Evolutionary conservation across 2,888 invertebrate genomes (phyloP), one percentile per base, ranked within the genome.

Genomic region (Notodonta ziczac): DNA sequence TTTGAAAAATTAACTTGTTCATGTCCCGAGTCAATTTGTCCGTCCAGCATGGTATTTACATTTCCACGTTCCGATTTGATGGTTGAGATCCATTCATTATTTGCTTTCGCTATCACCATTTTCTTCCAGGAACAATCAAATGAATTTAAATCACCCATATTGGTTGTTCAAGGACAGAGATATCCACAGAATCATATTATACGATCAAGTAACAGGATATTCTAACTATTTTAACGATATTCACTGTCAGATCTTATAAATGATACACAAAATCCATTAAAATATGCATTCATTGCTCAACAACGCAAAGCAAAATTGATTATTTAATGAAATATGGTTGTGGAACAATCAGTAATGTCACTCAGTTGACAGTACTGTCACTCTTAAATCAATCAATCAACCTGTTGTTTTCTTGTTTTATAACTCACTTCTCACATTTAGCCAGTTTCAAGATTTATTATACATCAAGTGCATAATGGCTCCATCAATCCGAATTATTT

Each of bases 171-270:
- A 73, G 60, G 93, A 93, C 74, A 88, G 80, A 61, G 83, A 72
- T 84, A 93, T 93, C 93, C 92, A 91, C 76, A 93, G 86, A 84
- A 93, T 81, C 93, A 93, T 93, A 88, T 80, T 90, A 82, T 70
- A 77, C 64, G 39, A 61, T 44, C 24, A 56, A 61, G 58, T 53
- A 58, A 55, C 54, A 67, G 62, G 16, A 59, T 62, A 46, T 52
- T 56, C 39, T 62, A 65, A 56, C 40, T 59, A 58, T 57, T 56
- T 53, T 51, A 56, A 42, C 9, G 51, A 67, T 6, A 58, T 59
- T 53, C 40, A 72, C 56, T 32, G 40, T 54, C 14, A 62, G 54
- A 62, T 54, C 56, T 66, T 35, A 35, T 35, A 35, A 35, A 35
- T 35, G 7, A 35, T 35, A 14, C 48, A 48, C 48, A 5, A 48